Percentiles rank a stretch among this genome's conserved stretches.
These are phyloP conservation scores for Spilogale gracilis DNA, from an alignment of 2,113 vertebrate genomes.

Conservation along the genomic window DNA sequence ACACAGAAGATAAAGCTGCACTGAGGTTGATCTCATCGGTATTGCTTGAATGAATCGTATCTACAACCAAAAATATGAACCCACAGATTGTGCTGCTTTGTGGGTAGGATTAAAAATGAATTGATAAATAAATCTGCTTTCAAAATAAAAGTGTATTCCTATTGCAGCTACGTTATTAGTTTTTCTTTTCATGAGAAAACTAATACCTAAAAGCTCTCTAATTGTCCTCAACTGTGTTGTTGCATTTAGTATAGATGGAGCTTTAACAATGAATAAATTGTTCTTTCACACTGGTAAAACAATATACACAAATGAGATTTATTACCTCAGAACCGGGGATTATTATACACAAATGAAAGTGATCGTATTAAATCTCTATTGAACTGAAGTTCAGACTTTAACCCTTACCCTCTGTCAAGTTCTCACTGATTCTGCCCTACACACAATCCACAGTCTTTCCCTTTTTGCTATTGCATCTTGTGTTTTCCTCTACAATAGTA, in stretches of 20 bases:
- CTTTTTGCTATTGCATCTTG: not conserved
- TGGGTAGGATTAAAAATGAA: slow-evolving; percentile 69
- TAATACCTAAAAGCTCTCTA: slow-evolving; percentile 1
- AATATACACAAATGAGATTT: not conserved
- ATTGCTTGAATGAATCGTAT: slow-evolving; percentile 42
- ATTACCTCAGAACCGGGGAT: not conserved
- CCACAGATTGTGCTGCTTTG: not conserved
- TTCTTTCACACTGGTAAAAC: not conserved
- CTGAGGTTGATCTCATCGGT: not conserved
- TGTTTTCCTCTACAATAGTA: not conserved
- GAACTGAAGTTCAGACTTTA: not conserved
- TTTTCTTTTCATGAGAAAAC: slow-evolving; percentile 53
- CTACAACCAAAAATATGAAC: not conserved
- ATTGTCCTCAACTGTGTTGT: not conserved
- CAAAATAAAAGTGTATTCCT: slow-evolving; percentile 45
- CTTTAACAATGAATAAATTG: not conserved
- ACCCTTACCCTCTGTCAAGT: not conserved
- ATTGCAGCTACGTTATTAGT: not conserved
- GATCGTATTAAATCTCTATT: not conserved
- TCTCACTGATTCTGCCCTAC: not conserved
- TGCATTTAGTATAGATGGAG: slow-evolving; percentile 7
- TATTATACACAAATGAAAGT: not conserved
- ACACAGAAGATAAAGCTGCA: not conserved
- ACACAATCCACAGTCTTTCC: not conserved
- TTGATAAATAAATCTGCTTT: slow-evolving; percentile 73